These are phyloP conservation scores for Sebastes paucispinis DNA, from an alignment of 2,797 vertebrate species.

Conservation along the genomic window DNA sequence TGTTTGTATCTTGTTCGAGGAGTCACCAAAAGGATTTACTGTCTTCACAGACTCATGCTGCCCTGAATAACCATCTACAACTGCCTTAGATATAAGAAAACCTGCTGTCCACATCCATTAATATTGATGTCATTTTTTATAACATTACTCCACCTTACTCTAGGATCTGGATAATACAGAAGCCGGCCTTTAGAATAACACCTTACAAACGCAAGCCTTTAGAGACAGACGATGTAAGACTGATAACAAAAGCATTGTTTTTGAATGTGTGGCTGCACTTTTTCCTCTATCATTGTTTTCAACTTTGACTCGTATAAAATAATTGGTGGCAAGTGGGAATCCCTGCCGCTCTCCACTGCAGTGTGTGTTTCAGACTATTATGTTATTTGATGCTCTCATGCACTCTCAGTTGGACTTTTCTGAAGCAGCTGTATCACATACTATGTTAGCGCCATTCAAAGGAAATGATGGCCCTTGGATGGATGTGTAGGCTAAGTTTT, in stretches of 20 bases:
- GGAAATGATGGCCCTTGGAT: neutral
- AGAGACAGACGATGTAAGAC: neutral
- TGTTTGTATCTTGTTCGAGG: neutral
- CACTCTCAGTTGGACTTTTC: neutral
- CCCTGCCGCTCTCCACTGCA: neutral
- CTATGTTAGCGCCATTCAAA: neutral
- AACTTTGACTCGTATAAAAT: neutral
- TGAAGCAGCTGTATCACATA: neutral
- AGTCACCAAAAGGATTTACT: neutral
- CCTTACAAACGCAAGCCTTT: neutral
- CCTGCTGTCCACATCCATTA: slow-evolving; percentile 26
- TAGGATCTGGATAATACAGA: slow-evolving; percentile 17
- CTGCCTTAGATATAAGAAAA: slow-evolving; percentile 27
- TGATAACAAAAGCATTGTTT: neutral
- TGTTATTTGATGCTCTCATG: neutral
- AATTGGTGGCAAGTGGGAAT: neutral
- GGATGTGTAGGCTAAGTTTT: neutral
- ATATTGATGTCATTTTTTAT: slow-evolving; percentile 47
- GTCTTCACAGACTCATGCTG: slow-evolving; percentile 3
- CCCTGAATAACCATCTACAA: slow-evolving; percentile 7
- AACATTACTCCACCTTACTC: slow-evolving; percentile 31
- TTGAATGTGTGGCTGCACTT: neutral
- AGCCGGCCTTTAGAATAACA: neutral
- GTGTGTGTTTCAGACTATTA: neutral
- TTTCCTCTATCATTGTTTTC: neutral